Conservation (phyloP, 2,113 vertebrate genomes). For the Morone saxatilis region DNA sequence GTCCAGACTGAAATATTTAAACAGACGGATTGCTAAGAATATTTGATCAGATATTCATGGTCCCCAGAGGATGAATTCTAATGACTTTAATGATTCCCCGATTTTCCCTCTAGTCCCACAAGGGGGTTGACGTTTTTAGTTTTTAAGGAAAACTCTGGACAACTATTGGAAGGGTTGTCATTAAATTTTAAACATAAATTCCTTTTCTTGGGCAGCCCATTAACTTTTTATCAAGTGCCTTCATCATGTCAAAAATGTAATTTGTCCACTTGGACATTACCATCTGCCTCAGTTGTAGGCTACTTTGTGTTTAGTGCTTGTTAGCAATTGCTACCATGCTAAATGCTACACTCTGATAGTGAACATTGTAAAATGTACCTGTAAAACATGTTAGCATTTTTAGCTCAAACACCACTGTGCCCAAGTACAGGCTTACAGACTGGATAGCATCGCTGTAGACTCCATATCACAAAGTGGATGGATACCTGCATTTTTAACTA, state of each 20-base stretch:
- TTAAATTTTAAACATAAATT: no score
- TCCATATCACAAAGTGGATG: no score
- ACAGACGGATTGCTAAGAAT: background rate
- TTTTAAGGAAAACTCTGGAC: no score
- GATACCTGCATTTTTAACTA: no score
- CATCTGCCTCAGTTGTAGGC: background rate
- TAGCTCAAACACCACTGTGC: no score
- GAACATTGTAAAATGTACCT: background rate
- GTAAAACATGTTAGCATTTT: no score
- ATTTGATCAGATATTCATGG: background rate
- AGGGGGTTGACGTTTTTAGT: background rate
- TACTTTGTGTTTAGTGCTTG: background rate
- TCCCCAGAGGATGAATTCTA: background rate
- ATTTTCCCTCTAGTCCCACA: background rate
- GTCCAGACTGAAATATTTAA: background rate
- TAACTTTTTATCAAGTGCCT: no score
- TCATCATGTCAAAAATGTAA: background rate
- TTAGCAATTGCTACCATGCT: background rate
- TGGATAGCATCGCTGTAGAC: no score
- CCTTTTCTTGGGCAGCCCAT: no score
- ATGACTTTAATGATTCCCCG: background rate
- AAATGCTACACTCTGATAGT: background rate
- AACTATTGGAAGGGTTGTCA: no score
- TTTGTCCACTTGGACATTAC: background rate
- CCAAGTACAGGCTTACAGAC: no score